phyloP scores from a whole-genome alignment of 2,888 invertebrate species.

The Drosophila recens region DNA sequence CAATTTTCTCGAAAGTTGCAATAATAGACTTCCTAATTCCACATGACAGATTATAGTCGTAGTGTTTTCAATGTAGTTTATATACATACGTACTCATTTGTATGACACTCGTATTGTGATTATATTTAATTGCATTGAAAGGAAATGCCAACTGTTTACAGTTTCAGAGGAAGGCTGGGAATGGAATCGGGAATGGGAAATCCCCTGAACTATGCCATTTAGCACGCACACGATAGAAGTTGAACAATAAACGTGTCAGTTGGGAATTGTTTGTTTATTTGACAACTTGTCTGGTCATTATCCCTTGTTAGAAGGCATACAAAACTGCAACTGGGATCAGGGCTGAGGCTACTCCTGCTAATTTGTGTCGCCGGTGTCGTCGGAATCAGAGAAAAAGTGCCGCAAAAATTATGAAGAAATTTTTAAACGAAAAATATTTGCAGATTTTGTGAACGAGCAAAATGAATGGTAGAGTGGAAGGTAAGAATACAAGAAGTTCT shows the following conservation, averaged over 20 bases:
- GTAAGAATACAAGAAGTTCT: slow-evolving; percentile 16
- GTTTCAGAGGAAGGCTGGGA: slow-evolving; percentile 23
- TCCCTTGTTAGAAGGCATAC: slow-evolving; percentile 64
- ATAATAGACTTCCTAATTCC: background rate
- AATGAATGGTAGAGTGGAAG: slow-evolving; percentile 45
- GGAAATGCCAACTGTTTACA: slow-evolving; percentile 40
- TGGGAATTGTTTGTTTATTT: slow-evolving; percentile 58
- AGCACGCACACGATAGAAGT: slow-evolving; percentile 48
- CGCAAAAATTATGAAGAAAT: slow-evolving; percentile 82
- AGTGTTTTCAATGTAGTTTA: background rate
- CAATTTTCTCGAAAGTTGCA: background rate
- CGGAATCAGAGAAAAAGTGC: slow-evolving; percentile 62
- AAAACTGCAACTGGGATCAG: slow-evolving; percentile 20
- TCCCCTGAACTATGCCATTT: slow-evolving; percentile 48
- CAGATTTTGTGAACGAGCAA: slow-evolving; percentile 53
- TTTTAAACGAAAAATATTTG: slow-evolving; percentile 61
- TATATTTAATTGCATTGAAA: slow-evolving; percentile 18
- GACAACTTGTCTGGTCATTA: slow-evolving; percentile 75
- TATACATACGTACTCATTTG: background rate
- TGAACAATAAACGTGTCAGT: slow-evolving; percentile 47
- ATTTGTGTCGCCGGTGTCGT: slow-evolving; percentile 34
- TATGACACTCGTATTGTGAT: slow-evolving; percentile 3
- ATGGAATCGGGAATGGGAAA: background rate
- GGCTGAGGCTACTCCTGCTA: slow-evolving; percentile 42
- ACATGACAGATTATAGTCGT: background rate